These are phyloP conservation scores for Aptenodytes forsteri DNA, from an alignment of 2,113 vertebrate species.

Conservation along the genomic window DNA sequence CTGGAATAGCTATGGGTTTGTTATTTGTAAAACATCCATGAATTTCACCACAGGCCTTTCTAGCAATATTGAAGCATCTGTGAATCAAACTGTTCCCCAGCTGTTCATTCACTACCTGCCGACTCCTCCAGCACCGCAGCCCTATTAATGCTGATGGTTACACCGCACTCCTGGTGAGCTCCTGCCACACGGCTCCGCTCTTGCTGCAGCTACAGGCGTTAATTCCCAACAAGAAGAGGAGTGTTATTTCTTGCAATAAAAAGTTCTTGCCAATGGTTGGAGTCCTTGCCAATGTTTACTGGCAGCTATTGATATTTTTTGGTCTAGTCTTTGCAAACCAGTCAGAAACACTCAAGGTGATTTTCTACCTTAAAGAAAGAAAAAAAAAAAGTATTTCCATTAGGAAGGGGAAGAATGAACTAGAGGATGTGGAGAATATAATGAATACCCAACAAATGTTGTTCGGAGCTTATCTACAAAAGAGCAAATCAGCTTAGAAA, in stretches of 20 bases:
- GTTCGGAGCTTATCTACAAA: conserved; percentile 69
- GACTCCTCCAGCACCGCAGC: conserved; percentile 13
- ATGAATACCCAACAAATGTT: conserved; percentile 40
- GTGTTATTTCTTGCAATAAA: not conserved
- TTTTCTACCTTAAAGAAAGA: not conserved
- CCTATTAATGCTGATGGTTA: conserved; percentile 40
- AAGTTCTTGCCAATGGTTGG: not conserved
- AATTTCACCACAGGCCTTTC: conserved; percentile 67
- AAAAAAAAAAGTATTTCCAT: not conserved
- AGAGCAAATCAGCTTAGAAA: conserved; percentile 56
- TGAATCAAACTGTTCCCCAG: conserved; percentile 71
- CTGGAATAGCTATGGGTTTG: conserved; percentile 65
- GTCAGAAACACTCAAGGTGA: not conserved
- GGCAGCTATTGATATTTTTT: not conserved
- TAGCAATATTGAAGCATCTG: conserved; percentile 60
- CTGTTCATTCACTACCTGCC: conserved; percentile 53
- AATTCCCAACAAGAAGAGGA: not conserved
- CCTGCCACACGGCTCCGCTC: not conserved
- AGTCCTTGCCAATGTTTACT: not conserved
- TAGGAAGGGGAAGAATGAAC: not conserved
- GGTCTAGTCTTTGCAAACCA: not conserved
- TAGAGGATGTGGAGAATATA: conserved; percentile 25
- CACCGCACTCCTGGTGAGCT: not conserved
- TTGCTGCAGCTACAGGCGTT: not conserved
- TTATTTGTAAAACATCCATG: conserved; percentile 70